These are phyloP conservation scores for Zaprionus tsacasi DNA, from an alignment of 1,140 invertebrate species.

Conservation along the genomic window DNA sequence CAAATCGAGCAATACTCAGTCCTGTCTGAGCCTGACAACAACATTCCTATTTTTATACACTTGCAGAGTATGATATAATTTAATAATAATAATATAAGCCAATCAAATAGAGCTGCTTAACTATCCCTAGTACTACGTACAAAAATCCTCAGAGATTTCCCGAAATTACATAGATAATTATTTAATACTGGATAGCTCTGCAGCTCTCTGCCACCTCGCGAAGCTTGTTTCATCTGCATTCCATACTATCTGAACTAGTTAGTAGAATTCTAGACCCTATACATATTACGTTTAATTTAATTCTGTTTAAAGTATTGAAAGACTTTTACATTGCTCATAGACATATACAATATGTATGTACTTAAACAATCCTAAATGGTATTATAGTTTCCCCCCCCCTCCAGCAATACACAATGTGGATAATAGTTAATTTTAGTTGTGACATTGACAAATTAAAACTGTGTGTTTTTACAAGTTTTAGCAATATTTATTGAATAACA, in stretches of 20 bases:
- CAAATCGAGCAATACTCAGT: conserved; percentile 40
- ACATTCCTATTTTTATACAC: conserved; percentile 71
- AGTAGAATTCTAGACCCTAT: background rate
- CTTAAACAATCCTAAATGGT: conserved; percentile 20
- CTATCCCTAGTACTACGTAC: background rate
- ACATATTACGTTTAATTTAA: background rate
- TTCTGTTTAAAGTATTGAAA: background rate
- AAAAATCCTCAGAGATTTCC: background rate
- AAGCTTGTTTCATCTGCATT: background rate
- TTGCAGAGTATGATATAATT: conserved; percentile 26
- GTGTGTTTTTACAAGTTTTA: conserved; percentile 58
- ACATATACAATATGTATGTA: conserved; percentile 17
- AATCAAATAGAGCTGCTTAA: background rate
- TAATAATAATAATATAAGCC: background rate
- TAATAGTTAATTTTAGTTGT: conserved; percentile 51
- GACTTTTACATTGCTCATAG: background rate
- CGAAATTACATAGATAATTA: background rate
- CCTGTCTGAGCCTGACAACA: conserved; percentile 23
- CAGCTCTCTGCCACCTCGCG: conserved; percentile 3
- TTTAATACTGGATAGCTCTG: background rate
- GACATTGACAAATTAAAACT: conserved; percentile 36
- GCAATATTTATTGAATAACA: conserved; percentile 64
- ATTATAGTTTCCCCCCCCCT: conserved; percentile 28
- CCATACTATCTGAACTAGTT: background rate
- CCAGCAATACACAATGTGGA: conserved; percentile 29